These are phyloP conservation scores for Ridgeia piscesae DNA, from an alignment of 1,140 invertebrate genomes.

Conservation along the genomic window DNA sequence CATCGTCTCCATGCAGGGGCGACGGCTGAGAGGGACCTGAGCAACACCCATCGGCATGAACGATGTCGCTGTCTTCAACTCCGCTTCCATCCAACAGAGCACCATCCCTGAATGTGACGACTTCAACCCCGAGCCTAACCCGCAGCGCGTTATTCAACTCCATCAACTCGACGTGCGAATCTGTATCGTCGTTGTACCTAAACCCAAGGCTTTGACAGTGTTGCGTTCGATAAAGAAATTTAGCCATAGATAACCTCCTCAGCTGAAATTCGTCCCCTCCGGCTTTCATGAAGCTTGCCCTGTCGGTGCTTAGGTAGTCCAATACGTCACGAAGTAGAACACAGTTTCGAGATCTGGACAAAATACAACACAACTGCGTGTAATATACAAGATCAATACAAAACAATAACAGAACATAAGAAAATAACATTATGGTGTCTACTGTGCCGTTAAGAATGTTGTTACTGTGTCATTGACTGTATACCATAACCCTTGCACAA, in stretches of 20 bases:
- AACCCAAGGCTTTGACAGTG: neutral
- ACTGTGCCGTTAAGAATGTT: neutral
- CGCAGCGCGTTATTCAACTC: neutral
- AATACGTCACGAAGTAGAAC: constrained; percentile 11
- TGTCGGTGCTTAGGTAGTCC: neutral
- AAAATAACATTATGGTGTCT: neutral
- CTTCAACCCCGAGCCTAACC: neutral
- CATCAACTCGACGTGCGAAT: neutral
- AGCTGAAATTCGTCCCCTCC: neutral
- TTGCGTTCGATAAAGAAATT: neutral
- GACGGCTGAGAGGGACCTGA: neutral
- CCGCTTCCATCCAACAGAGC: neutral
- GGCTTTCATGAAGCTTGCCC: constrained; percentile 4
- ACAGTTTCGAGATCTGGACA: constrained; percentile 2
- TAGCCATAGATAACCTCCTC: neutral
- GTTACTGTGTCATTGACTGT: neutral
- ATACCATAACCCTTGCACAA: neutral
- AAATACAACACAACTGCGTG: neutral
- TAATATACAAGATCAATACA: neutral
- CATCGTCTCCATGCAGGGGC: neutral
- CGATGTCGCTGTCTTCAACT: neutral
- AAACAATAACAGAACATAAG: neutral
- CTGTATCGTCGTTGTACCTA: neutral
- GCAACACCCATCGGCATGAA: neutral
- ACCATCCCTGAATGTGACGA: neutral